Percentiles rank a stretch among this genome's conserved stretches.
These are phyloP conservation scores for Heteronetta atricapilla DNA, from an alignment of 2,113 vertebrate species.

Conservation along the genomic window DNA sequence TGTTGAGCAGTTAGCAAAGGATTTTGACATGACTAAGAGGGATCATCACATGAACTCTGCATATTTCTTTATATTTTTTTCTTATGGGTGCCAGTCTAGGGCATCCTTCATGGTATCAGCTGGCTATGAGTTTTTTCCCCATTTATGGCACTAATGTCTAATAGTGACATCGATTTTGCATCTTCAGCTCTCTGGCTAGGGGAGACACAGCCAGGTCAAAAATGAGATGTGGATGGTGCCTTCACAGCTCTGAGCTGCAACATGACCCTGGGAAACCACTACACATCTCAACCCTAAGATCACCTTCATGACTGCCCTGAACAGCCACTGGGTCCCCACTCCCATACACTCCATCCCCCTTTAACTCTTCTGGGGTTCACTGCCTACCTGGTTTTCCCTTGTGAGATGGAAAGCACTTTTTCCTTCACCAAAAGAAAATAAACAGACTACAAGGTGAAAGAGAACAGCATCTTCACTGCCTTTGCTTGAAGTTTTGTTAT, in stretches of 20 bases:
- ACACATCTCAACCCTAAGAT: neutral
- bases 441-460: neutral
- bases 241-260: neutral
- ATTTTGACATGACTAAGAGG: neutral
- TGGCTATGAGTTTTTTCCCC: neutral
- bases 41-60: neutral
- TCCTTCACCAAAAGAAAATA: neutral
- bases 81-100: neutral
- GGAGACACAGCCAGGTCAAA: neutral
- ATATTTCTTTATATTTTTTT: neutral
- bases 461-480: neutral
- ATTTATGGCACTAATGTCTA: neutral
- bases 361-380: neutral
- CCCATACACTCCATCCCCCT: accelerated
- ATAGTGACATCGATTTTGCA: neutral
- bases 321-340: neutral
- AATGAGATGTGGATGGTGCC: neutral
- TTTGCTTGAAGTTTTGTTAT: neutral
- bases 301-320: neutral
- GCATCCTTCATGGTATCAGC: neutral
- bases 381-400: neutral
- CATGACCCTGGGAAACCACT: accelerated
- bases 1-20: neutral
- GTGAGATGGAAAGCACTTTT: neutral
- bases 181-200: neutral